These are phyloP conservation scores for Ectropis crepuscularia DNA, from an alignment of 2,888 invertebrate species.

Conservation along the genomic window DNA sequence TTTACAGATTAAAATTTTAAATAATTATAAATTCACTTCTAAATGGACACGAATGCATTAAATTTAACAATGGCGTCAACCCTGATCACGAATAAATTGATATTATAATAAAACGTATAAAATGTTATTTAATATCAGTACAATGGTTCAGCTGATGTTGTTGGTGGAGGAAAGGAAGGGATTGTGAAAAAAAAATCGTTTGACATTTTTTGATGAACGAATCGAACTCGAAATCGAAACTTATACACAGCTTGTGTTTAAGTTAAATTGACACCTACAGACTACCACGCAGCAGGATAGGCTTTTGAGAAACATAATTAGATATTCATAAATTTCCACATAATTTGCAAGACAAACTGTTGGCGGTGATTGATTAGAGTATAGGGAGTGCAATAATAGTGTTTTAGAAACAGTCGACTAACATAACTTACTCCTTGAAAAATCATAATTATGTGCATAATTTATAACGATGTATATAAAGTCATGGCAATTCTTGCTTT, in stretches of 20 bases:
- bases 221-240: too few species aligned
- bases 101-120: conserved; percentile 5
- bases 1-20: neutral
- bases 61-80: too few species aligned
- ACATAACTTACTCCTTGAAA: too few species aligned
- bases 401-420: neutral
- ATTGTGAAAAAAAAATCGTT: too few species aligned
- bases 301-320: conserved; percentile 39
- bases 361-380: conserved; percentile 43
- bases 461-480: too few species aligned
- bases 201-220: too few species aligned
- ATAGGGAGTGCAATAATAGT: conserved; percentile 28
- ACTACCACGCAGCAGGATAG: conserved; percentile 20
- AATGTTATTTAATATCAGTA: neutral
- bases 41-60: too few species aligned
- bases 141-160: neutral
- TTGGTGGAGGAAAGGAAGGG: too few species aligned
- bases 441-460: too few species aligned
- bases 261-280: conserved; percentile 25
- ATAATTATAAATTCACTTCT: neutral
- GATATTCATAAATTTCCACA: conserved; percentile 34
- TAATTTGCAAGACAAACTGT: conserved; percentile 34
- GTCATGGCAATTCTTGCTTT: too few species aligned
- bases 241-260: conserved; percentile 8
- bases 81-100: too few species aligned